A percentile compares a stretch with the other conserved stretches of the same genome.
phyloP scores from a whole-genome alignment of 2,888 invertebrate genomes.

The Rhagonycha lutea region DNA sequence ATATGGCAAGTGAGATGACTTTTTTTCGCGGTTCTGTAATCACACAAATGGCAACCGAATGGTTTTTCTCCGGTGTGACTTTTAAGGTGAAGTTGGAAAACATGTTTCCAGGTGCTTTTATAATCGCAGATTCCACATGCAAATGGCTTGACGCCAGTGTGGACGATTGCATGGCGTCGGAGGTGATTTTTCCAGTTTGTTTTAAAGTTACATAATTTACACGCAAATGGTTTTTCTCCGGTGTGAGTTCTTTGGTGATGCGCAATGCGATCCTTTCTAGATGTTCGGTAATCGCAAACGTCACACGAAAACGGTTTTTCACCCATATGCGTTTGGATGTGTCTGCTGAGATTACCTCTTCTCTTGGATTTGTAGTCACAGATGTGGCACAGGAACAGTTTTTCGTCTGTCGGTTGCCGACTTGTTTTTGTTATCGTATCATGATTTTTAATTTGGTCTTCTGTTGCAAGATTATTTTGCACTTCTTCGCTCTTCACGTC shows the following conservation, averaged over 20 bases:
- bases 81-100: neutral
- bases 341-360: neutral
- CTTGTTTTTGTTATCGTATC: neutral
- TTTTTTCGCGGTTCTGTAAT: neutral
- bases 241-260: neutral
- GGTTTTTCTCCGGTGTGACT: conserved; percentile 6
- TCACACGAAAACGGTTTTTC: neutral
- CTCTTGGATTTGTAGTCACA: neutral
- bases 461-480: neutral
- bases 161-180: neutral
- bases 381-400: neutral
- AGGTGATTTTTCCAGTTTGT: neutral
- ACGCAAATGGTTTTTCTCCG: neutral
- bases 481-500: neutral
- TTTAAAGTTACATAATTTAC: neutral
- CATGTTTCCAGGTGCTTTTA: neutral
- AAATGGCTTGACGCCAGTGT: neutral
- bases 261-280: neutral
- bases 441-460: neutral
- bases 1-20: neutral
- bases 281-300: neutral
- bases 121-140: neutral
- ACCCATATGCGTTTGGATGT: neutral
- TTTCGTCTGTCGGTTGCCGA: neutral
- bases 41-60: neutral